Evolutionary conservation across 2,113 vertebrate genomes (phyloP).

Genomic region (Pheucticus melanocephalus): DNA sequence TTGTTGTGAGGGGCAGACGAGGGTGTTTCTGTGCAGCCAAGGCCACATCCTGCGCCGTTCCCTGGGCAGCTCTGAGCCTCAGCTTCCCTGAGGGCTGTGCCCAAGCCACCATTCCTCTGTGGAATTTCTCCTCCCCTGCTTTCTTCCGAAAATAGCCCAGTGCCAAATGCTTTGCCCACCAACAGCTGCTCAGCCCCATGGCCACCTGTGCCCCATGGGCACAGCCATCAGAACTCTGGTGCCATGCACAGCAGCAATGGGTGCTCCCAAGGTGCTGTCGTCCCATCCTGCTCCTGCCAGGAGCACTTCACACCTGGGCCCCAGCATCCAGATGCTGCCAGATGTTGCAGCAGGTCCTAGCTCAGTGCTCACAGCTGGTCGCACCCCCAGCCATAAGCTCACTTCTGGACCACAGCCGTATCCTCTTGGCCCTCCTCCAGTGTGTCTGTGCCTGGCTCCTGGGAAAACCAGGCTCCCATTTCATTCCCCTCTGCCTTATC

Average conservation of each 20-base stretch:
- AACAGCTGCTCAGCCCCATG: background rate
- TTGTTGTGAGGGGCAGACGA: accelerated
- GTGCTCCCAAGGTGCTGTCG: background rate
- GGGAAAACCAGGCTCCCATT: background rate
- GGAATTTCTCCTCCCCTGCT: background rate
- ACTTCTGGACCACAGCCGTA: accelerated
- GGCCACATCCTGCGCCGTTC: accelerated
- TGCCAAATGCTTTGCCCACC: background rate
- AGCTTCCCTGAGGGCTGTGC: background rate
- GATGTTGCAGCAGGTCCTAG: background rate
- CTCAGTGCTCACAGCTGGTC: background rate
- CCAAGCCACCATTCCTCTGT: background rate
- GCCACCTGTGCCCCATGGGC: background rate
- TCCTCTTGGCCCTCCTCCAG: background rate
- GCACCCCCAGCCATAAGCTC: background rate
- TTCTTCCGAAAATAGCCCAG: background rate
- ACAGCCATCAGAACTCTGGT: background rate
- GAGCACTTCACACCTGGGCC: background rate
- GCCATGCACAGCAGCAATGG: accelerated
- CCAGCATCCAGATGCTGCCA: background rate
- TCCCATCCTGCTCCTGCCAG: background rate
- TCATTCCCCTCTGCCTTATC: background rate
- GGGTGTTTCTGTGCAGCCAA: background rate
- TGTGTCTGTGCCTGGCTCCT: background rate
- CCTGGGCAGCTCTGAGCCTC: background rate